Evolutionary conservation across 2,888 invertebrate genomes (phyloP).

Genomic region (Microctonus hyperodae): DNA sequence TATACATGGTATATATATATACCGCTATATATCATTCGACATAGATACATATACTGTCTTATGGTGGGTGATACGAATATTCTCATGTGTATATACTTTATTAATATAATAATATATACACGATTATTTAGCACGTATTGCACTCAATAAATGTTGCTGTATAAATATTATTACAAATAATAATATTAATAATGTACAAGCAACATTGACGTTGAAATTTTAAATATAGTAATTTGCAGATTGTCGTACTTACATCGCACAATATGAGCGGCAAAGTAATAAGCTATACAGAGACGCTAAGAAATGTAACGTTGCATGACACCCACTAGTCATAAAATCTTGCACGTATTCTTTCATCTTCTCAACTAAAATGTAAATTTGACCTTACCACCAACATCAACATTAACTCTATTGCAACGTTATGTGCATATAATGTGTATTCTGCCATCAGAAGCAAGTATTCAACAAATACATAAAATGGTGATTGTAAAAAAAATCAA

Average conservation of each 20-base stretch:
- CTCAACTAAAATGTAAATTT: conserved; percentile 53
- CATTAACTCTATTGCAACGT: conserved; percentile 3
- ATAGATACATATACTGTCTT: too few relatives aligned
- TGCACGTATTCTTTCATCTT: conserved; percentile 43
- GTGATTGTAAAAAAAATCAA: conserved; percentile 27
- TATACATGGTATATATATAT: too few relatives aligned
- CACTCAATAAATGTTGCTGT: too few relatives aligned
- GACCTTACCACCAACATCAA: conserved; percentile 5
- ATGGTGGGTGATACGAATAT: too few relatives aligned
- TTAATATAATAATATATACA: too few relatives aligned
- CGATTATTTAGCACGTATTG: too few relatives aligned
- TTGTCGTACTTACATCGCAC: conserved; percentile 28
- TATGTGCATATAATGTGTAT: neutral
- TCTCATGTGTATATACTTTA: too few relatives aligned
- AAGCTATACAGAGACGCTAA: conserved; percentile 44
- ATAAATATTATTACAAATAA: too few relatives aligned
- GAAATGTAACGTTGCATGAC: conserved; percentile 51
- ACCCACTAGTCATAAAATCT: conserved; percentile 54
- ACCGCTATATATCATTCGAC: too few relatives aligned
- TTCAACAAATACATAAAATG: conserved; percentile 25
- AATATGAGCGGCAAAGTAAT: neutral
- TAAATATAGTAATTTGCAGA: conserved; percentile 29
- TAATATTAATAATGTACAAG: too few relatives aligned
- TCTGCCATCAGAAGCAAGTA: conserved; percentile 5
- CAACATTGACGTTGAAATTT: conserved; percentile 4